A percentile compares a stretch with the other conserved stretches of the same genome.
Evolutionary conservation across 2,797 vertebrate genomes (phyloP).

Genomic region (Phrynocephalus vlangalii): DNA sequence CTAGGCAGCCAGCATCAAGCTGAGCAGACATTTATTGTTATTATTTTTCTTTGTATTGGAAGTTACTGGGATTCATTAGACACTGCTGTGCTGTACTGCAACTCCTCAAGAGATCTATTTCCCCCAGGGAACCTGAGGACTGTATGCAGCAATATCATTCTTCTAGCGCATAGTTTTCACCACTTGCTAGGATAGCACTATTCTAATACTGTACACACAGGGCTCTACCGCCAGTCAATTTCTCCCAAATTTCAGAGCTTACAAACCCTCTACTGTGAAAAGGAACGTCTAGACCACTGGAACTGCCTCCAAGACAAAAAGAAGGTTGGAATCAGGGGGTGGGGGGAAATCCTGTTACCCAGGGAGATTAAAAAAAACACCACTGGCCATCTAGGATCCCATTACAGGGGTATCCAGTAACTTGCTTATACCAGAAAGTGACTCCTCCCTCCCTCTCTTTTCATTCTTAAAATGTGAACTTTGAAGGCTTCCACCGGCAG

Average conservation of each 20-base stretch:
- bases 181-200: not conserved
- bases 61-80: not conserved
- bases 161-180: not conserved
- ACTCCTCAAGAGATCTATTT: not conserved
- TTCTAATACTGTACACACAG: slow-evolving; percentile 38
- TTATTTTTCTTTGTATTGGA: not conserved
- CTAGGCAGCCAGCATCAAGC: not conserved
- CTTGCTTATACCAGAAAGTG: too few relatives aligned
- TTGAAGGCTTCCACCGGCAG: slow-evolving; percentile 55
- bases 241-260: slow-evolving; percentile 69
- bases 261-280: slow-evolving; percentile 62
- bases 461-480: slow-evolving; percentile 57
- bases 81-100: not conserved
- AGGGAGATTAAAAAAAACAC: not conserved
- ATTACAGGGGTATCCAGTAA: not conserved
- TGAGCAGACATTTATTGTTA: too few relatives aligned
- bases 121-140: not conserved
- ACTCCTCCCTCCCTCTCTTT: too few relatives aligned
- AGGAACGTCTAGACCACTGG: slow-evolving; percentile 65
- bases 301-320: slow-evolving; percentile 59
- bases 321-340: not conserved
- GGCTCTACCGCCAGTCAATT: slow-evolving; percentile 50
- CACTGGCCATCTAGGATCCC: not conserved
- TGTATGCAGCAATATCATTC: not conserved
- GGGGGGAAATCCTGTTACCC: slow-evolving; percentile 38